A percentile compares a stretch with the other conserved stretches of the same genome.
Conservation (phyloP, 2,797 vertebrate species). For the Chelonia mydas region DNA sequence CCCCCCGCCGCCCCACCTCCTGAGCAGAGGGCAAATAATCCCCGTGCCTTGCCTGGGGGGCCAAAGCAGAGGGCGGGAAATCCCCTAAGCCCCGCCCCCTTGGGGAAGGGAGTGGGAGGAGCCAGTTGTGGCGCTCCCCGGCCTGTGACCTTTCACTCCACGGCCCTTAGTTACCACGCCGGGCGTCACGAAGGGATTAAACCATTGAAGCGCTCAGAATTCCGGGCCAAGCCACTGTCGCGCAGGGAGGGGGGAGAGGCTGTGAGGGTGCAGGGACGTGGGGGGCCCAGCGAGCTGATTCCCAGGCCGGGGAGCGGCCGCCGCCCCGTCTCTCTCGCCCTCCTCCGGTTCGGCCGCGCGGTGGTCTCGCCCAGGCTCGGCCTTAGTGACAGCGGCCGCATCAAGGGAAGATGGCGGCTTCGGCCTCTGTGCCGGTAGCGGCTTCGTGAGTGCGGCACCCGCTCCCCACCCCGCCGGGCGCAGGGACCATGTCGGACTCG, state of each 20-base stretch:
- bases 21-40: fast-evolving
- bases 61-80: neutral
- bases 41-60: neutral
- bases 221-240: slow-evolving; percentile 21
- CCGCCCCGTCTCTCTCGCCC: neutral
- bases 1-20: fast-evolving
- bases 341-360: neutral
- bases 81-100: fast-evolving
- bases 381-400: slow-evolving; percentile 35
- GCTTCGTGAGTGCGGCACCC: neutral
- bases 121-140: neutral
- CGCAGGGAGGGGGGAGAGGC: neutral
- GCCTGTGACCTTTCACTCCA: fast-evolving
- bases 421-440: fast-evolving
- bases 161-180: slow-evolving; percentile 50
- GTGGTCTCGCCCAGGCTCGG: slow-evolving; percentile 49
- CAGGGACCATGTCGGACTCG: slow-evolving; percentile 92
- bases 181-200: neutral
- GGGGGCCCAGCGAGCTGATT: neutral
- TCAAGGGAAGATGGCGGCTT: slow-evolving; percentile 86
- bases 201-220: fast-evolving
- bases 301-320: neutral
- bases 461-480: neutral
- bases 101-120: neutral
- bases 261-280: fast-evolving